Evolutionary conservation across 2,113 vertebrate genomes (phyloP), one percentile per base, ranked within the genome.

Genomic region (Guaruba guarouba): DNA sequence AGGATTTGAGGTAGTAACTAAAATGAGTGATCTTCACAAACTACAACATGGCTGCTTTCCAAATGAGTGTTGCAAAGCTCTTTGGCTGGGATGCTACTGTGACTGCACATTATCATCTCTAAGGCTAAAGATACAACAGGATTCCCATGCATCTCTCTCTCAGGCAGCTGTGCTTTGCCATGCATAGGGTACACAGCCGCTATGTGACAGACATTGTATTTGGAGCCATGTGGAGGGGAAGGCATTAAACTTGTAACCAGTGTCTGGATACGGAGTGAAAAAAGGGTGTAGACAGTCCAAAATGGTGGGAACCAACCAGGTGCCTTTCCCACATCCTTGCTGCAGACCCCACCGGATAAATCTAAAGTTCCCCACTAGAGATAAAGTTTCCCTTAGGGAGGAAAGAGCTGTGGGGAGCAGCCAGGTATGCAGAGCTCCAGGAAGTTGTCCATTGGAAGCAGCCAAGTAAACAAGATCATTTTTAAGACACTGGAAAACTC

Each of bases 221-320:
- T 10, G 31, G 48, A 77, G 59, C 44, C 10, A 6, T 19, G 80
- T 4, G 25, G 43, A 75, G n/a, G 48, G 69, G 46, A 82, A n/a
- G 4, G 39, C 76, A 70, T 12, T 49, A 66, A 55, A 52, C 20
- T 3, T 29, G 28, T 5, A 11, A 68, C 11, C 17, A 27, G 6
- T 5, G 27, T 13, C 64, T 55, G 87, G 12, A 49, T 25, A 48
- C 0, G 1, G 39, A 29, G 54, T 7, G 44, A 31, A 55, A 77
- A 82, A 29, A 46, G 5, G 13, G 13, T 19, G 19, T 9, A 17
- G 48, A 71, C 33, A 79, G 64, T 80, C 13, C 20, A 66, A 74
- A 28, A 4, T 0, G 5, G 27, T 7, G 2, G 55, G n/a, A 70
- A 35, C 0, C 0, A 70, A 35, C 0, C 0, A 4, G 2, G 16